phyloP scores from a whole-genome alignment of 2,888 invertebrate genomes.

The Diaperis boleti region DNA sequence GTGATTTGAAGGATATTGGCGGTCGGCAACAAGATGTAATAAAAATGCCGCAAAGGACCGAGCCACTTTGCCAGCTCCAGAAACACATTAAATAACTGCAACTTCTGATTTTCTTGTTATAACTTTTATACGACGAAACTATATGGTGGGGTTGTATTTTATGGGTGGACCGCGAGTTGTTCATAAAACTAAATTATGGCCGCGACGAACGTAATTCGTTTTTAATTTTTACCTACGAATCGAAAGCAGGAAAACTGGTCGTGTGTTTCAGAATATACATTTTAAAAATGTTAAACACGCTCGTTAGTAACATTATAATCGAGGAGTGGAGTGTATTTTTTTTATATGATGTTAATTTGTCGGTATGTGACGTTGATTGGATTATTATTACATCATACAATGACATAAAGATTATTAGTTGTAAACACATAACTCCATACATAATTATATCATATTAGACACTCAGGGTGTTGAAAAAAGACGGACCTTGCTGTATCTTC shows the following conservation, averaged over 20 bases:
- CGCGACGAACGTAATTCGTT: constrained; percentile 37
- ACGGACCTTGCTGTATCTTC: no score
- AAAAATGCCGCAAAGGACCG: constrained; percentile 60
- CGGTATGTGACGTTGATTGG: no score
- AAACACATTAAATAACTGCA: constrained; percentile 55
- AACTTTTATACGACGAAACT: constrained; percentile 50
- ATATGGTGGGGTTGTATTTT: constrained; percentile 41
- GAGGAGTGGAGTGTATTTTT: no score
- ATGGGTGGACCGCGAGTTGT: constrained; percentile 38
- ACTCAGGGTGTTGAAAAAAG: no score
- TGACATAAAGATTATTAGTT: no score
- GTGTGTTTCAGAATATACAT: no score
- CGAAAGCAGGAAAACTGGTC: background rate
- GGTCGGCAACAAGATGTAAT: constrained; percentile 67
- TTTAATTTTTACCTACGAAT: constrained; percentile 29
- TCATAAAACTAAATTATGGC: constrained; percentile 41
- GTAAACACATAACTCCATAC: no score
- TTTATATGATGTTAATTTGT: no score
- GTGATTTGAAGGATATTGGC: constrained; percentile 69
- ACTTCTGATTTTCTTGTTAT: constrained; percentile 55
- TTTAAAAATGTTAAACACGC: no score
- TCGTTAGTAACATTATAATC: no score
- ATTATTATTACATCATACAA: no score
- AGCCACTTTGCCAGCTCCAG: constrained; percentile 52
- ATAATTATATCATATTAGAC: no score